phyloP scores from a whole-genome alignment of 2,888 invertebrate species.

The Hermaeophaga mercurialis region DNA sequence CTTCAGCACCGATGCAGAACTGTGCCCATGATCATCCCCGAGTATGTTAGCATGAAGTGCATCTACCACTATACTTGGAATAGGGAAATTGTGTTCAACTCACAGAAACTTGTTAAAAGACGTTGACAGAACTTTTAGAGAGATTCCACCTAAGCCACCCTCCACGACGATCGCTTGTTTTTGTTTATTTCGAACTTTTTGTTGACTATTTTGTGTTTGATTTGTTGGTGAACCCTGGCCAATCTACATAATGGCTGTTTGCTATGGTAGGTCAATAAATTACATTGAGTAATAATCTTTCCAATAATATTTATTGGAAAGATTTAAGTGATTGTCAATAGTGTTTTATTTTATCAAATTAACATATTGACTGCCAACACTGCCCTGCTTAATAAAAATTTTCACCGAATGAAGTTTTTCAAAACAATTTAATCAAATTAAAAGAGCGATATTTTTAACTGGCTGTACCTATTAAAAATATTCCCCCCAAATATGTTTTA shows the following conservation, averaged over 20 bases:
- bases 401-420: too few species aligned
- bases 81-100: constrained; percentile 90
- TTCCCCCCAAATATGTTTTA: too few species aligned
- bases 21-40: constrained; percentile 53
- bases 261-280: constrained; percentile 53
- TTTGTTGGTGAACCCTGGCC: constrained; percentile 40
- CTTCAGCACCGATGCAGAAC: constrained; percentile 40
- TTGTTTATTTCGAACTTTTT: constrained; percentile 29
- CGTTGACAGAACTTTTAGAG: constrained; percentile 64
- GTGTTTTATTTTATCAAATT: too few species aligned
- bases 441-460: too few species aligned
- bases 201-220: constrained; percentile 42
- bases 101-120: constrained; percentile 91
- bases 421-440: too few species aligned
- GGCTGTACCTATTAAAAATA: too few species aligned
- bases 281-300: too few species aligned
- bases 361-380: too few species aligned
- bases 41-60: constrained; percentile 67
- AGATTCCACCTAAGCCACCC: constrained; percentile 35
- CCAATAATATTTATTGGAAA: too few species aligned
- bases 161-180: constrained; percentile 39
- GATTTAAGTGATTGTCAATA: too few species aligned
- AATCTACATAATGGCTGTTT: constrained; percentile 51
- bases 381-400: too few species aligned
- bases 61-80: constrained; percentile 91